A percentile compares a stretch with the other conserved stretches of the same genome.
Evolutionary conservation across 1,140 invertebrate species (phyloP).

Genomic region (Nylanderia fulva): DNA sequence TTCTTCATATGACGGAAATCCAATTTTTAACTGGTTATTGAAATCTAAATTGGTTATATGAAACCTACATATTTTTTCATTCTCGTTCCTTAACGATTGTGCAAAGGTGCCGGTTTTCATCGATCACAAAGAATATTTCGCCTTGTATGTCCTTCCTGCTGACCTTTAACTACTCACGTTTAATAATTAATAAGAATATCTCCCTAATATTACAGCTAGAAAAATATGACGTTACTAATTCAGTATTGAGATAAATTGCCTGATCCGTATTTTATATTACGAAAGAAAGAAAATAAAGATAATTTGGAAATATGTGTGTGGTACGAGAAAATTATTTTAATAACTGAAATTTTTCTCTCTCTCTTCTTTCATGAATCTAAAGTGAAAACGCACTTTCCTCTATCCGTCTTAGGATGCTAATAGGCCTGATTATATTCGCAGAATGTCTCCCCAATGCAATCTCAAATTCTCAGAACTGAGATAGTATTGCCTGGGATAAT

Average conservation of each 20-base stretch:
- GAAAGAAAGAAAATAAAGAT: background rate
- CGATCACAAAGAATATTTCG: slow-evolving; percentile 26
- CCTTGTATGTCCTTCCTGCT: background rate
- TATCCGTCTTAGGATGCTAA: background rate
- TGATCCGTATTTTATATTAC: no score
- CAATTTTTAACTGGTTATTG: no score
- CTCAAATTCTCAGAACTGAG: background rate
- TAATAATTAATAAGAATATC: slow-evolving; percentile 52
- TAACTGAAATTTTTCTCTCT: background rate
- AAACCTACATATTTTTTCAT: slow-evolving; percentile 17
- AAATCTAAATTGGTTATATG: background rate
- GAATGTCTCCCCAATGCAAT: slow-evolving; percentile 12
- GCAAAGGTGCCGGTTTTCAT: slow-evolving; percentile 20
- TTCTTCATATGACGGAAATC: background rate
- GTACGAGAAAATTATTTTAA: background rate
- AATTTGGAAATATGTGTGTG: background rate
- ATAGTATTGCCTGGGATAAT: background rate
- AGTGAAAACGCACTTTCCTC: background rate
- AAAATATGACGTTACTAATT: background rate
- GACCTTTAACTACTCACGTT: slow-evolving; percentile 53
- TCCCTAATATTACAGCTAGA: background rate
- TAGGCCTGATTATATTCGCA: slow-evolving; percentile 3
- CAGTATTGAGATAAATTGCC: background rate
- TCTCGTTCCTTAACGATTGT: background rate
- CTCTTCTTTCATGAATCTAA: no score